phyloP scores from a whole-genome alignment of 2,888 invertebrate species.

The Dasysyrphus tricinctus region DNA sequence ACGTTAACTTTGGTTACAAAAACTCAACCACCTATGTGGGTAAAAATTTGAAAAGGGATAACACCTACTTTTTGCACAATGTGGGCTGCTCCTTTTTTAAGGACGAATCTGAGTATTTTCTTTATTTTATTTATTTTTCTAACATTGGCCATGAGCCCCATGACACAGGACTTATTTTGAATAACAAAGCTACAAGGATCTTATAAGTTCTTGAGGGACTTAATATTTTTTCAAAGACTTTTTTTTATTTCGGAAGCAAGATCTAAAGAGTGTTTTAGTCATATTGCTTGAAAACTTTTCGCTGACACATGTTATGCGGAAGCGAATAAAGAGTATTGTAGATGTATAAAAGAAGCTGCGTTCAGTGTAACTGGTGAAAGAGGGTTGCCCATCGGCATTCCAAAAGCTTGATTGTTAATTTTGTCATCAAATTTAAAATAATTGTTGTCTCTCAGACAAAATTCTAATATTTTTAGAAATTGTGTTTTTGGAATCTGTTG shows the following conservation, averaged over 20 bases:
- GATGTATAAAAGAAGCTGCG: neutral
- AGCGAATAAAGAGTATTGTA: neutral
- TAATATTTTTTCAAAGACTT: neutral
- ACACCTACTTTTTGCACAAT: conserved; percentile 4
- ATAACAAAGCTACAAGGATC: conserved; percentile 1
- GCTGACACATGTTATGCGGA: neutral
- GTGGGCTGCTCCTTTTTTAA: neutral
- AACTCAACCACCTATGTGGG: neutral
- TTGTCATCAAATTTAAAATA: too few relatives aligned
- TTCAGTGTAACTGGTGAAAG: too few relatives aligned
- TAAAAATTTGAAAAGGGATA: conserved; percentile 12
- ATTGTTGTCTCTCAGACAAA: too few relatives aligned
- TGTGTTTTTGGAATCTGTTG: too few relatives aligned
- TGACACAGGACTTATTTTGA: conserved; percentile 14
- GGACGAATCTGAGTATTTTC: neutral
- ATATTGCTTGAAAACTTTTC: neutral
- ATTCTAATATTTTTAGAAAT: too few relatives aligned
- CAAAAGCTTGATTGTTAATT: too few relatives aligned
- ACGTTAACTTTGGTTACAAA: conserved; percentile 38
- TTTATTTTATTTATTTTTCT: neutral
- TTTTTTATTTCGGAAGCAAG: neutral
- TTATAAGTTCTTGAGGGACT: neutral
- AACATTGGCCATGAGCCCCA: conserved; percentile 23
- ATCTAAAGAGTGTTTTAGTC: neutral
- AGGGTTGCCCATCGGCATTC: too few relatives aligned